These are phyloP conservation scores for Gortyna flavago DNA, from an alignment of 2,888 invertebrate species.

Conservation along the genomic window DNA sequence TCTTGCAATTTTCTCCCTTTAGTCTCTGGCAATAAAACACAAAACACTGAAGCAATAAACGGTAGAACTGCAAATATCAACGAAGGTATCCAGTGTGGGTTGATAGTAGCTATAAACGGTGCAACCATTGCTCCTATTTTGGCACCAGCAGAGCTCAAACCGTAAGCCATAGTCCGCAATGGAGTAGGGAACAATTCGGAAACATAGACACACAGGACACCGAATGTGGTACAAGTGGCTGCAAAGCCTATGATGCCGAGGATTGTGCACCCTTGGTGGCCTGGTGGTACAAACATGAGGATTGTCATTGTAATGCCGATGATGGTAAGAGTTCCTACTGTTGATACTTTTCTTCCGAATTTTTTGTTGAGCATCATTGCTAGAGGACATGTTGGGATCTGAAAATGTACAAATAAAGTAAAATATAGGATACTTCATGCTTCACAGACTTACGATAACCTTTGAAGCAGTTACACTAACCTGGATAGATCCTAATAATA, in stretches of 20 bases:
- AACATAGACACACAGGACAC: slow-evolving; percentile 72
- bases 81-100: slow-evolving; percentile 77
- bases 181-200: slow-evolving; percentile 80
- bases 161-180: slow-evolving; percentile 77
- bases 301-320: slow-evolving; percentile 70
- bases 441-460: background rate
- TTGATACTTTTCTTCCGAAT: slow-evolving; percentile 71
- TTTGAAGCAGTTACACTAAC: slow-evolving; percentile 40
- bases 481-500: slow-evolving; percentile 75
- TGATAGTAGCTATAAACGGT: slow-evolving; percentile 74
- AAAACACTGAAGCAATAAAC: slow-evolving; percentile 69
- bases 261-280: slow-evolving; percentile 69
- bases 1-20: slow-evolving; percentile 75
- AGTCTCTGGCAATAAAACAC: slow-evolving; percentile 76
- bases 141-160: slow-evolving; percentile 72
- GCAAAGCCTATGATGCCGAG: slow-evolving; percentile 73
- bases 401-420: background rate
- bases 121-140: slow-evolving; percentile 78
- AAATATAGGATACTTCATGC: background rate
- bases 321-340: slow-evolving; percentile 60
- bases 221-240: slow-evolving; percentile 68
- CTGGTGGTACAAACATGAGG: slow-evolving; percentile 71
- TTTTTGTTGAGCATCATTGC: slow-evolving; percentile 73
- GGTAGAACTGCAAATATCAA: slow-evolving; percentile 73
- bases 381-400: slow-evolving; percentile 73